Base-by-base conservation (phyloP, 1,140 invertebrate species). In the Drosophila pachea region DNA sequence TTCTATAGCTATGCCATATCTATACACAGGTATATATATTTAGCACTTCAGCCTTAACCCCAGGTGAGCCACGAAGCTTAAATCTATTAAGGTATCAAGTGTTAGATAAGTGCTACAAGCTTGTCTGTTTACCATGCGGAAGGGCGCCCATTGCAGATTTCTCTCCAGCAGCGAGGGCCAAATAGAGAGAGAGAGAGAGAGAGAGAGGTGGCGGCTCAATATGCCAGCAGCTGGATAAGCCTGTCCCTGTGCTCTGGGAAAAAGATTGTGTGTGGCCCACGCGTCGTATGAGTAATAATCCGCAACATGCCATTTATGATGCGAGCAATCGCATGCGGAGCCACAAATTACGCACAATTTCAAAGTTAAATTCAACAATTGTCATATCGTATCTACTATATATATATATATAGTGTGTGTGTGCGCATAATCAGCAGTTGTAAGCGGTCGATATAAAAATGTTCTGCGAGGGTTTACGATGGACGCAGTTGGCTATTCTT, bases 361-460 rank as follows among this genome's bases (percentile, higher is more conserved):
- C 42, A 62, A 61, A 62, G 58, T 68, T 53, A 16, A 36, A 67
- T 61, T 77, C 70, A 56, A 45, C 67, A 78, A 67, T 71, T 72
- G 76, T 79, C 71, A 79, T 56, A 56, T 43, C 47, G 48, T 68
- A 49, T 48, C 11, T 53, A 33, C 35, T 29, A 66, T 54, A 32
- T 48, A 31, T 16, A 11, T 11, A 35, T 12, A 16, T 42, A 36
- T 11, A 36, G 7, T n/a, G 2, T n/a, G 11, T 31, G 29, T 3
- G 11, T 43, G 8, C 73, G 76, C 76, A 70, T 65, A 70, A 75
- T 74, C 60, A 70, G 65, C 66, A 59, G 63, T 65, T 50, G 56
- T 36, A 62, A 64, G 22, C 50, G 50, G 5, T 60, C 45, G 0
- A 50, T 50, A 49, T 60, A 60, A 60, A 56, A 43, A 56, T 56